Percentiles rank a stretch among this genome's conserved stretches.
Conservation (phyloP, 2,797 vertebrate species). For the Adrianichthys oophorus region DNA sequence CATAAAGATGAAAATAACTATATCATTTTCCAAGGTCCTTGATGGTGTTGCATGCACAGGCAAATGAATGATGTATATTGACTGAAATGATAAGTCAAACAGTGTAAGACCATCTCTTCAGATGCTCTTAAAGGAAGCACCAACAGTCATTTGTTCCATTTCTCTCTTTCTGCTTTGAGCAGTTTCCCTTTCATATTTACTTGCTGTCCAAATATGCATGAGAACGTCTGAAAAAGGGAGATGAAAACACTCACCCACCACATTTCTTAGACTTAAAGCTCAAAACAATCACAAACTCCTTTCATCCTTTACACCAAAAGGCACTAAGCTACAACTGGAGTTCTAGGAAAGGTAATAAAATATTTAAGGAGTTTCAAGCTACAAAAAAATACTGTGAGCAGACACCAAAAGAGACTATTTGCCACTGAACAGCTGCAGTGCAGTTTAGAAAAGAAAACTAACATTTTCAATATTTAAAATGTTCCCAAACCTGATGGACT, state of each 20-base stretch:
- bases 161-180: not conserved
- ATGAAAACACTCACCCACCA: not conserved
- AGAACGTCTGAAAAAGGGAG: not conserved
- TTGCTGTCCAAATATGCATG: not conserved
- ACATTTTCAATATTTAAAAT: no score
- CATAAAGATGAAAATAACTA: no score
- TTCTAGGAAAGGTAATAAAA: slow-evolving; percentile 12
- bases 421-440: not conserved
- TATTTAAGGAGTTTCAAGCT: slow-evolving; percentile 3
- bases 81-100: no score
- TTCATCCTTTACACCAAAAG: slow-evolving; percentile 7
- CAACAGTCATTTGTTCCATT: not conserved
- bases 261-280: not conserved
- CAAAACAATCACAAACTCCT: not conserved
- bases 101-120: not conserved
- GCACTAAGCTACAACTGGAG: not conserved
- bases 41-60: no score
- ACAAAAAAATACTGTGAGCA: not conserved
- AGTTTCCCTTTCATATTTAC: not conserved
- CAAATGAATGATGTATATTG: no score
- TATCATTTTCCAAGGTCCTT: no score
- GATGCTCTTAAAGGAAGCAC: not conserved
- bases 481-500: no score
- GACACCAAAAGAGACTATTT: not conserved
- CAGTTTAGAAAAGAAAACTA: no score